Base-by-base conservation (phyloP, 2,113 vertebrate species). In the Chloebia gouldiae region DNA sequence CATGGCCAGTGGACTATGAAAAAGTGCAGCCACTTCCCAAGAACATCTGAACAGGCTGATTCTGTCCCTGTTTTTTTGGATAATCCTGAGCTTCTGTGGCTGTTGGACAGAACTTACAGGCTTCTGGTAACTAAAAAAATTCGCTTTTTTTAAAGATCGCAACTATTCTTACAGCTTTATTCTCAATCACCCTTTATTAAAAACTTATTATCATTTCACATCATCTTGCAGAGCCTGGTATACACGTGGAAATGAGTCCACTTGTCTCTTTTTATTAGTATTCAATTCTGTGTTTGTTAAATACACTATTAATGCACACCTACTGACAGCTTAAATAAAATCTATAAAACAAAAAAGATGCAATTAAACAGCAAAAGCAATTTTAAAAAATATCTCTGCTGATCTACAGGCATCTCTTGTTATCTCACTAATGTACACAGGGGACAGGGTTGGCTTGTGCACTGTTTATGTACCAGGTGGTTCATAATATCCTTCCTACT, bases 241-340 rank as follows among this genome's bases (percentile, higher is more conserved):
- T 63, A 75, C 53, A 63, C 50, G 57, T 25, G n/a, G n/a, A 72
- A 70, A 66, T 42, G 22, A 57, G 35, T 50, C n/a, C 24, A 18
- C 72, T 86, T 69, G n/a, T 49, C 60, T 59, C 53, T 59, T 64
- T 83, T 60, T 81, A 63, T 49, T 86, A 66, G 17, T 27, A 85
- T 80, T 94, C 76, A 91, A 68, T 39, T 54, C 28, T 31, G 66
- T n/a, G 33, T 93, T 72, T 71, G 40, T 91, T 84, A 95, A 93
- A 79, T 6, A 19, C 9, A 3, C 54, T 86, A 71, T 54, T 78
- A 77, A 63, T 6, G 21, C 2, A 3, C 49, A 92, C 70, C 66
- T 93, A 66, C 50, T 77, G 75, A 83, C 44, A 90, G 86, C 51
- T 92, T 83, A 90, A 90, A 86, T n/a, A 75, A 73, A 84, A 66